Evolutionary conservation across 2,113 vertebrate genomes (phyloP).

Genomic region (Sinocyclocheilus anophthalmus): DNA sequence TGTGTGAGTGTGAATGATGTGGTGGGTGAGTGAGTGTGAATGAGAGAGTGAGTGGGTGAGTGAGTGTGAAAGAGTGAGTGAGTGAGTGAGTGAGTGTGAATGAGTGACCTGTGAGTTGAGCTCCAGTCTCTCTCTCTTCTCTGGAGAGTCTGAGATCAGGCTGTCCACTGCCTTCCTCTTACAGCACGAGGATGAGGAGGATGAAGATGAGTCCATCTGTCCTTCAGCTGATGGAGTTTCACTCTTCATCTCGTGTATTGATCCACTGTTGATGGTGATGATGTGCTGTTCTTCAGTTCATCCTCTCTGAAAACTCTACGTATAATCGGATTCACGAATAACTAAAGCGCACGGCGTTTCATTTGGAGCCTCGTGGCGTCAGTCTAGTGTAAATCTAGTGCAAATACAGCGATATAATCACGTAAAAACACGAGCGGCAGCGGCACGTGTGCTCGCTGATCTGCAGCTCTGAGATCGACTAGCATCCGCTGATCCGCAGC

Average conservation of each 20-base stretch:
- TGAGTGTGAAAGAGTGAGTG: no score
- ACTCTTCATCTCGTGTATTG: background rate
- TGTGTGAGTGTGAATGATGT: conserved; percentile 64
- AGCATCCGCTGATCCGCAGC: background rate
- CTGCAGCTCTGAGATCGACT: background rate
- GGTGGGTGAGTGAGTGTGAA: no score
- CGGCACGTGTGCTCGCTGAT: background rate
- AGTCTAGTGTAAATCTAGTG: background rate
- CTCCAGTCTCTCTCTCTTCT: background rate
- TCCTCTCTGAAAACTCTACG: background rate
- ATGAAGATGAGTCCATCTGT: background rate
- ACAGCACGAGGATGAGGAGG: background rate
- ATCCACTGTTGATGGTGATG: background rate
- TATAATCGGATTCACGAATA: background rate
- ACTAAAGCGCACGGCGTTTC: background rate
- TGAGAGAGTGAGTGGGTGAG: no score
- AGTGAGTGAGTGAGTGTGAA: no score
- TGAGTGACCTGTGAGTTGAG: background rate
- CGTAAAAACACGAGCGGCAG: background rate
- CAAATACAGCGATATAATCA: background rate
- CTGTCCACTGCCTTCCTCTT: background rate
- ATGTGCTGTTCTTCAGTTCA: background rate
- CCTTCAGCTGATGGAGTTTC: background rate
- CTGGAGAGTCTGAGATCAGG: background rate
- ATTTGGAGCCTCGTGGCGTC: background rate